Percentiles rank a stretch among this genome's conserved stretches.
Conservation (phyloP, 1,140 invertebrate genomes). For the Formica exsecta region DNA sequence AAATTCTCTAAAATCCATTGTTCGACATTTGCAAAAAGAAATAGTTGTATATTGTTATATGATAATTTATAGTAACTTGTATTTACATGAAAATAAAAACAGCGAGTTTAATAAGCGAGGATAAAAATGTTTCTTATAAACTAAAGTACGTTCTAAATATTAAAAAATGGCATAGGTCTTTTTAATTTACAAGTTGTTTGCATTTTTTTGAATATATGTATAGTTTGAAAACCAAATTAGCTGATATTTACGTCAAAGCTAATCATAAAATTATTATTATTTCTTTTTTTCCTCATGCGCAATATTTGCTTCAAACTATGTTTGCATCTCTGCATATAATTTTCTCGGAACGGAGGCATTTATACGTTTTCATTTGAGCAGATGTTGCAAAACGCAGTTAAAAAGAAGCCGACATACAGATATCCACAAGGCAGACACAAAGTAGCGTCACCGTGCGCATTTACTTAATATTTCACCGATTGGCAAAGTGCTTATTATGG, state of each 20-base stretch:
- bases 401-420: background rate
- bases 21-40: background rate
- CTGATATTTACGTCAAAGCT: background rate
- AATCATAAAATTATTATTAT: slow-evolving; percentile 7
- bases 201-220: background rate
- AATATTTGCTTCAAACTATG: slow-evolving; percentile 8
- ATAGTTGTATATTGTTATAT: background rate
- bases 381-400: slow-evolving; percentile 20
- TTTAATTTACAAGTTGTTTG: background rate
- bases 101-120: background rate
- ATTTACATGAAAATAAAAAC: background rate
- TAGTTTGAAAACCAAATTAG: background rate
- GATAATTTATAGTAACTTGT: no score
- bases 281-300: background rate
- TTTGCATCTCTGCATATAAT: background rate
- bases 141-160: background rate
- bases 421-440: background rate
- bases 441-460: background rate
- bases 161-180: background rate
- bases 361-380: slow-evolving; percentile 27
- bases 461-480: slow-evolving; percentile 43
- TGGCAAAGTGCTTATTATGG: slow-evolving; percentile 20
- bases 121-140: background rate
- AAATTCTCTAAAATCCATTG: background rate
- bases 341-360: background rate